A percentile compares a stretch with the other conserved stretches of the same genome.
Evolutionary conservation across 92 coral and sea anemone genomes (phyloP).

Genomic region (Blastomussa wellsi): DNA sequence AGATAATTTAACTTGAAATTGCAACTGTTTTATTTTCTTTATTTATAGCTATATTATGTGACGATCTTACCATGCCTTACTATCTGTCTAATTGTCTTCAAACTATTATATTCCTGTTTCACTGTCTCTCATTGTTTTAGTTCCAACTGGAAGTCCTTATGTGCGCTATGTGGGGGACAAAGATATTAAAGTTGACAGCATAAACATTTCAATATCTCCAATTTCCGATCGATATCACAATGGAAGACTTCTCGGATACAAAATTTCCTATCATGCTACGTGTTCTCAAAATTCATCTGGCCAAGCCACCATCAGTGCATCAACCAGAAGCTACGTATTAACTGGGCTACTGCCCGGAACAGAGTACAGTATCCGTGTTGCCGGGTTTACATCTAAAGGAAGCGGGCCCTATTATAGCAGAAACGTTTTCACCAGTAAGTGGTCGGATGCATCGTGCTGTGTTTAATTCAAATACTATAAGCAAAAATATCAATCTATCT

Average conservation of each 20-base stretch:
- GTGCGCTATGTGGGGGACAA: background rate
- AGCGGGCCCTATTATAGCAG: background rate
- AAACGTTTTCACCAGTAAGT: background rate
- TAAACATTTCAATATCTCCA: background rate
- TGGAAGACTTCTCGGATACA: conserved; percentile 20
- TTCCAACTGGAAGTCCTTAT: conserved; percentile 1
- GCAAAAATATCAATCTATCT: too few relatives aligned
- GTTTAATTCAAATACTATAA: background rate
- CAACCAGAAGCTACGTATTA: background rate
- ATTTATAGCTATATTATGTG: too few relatives aligned
- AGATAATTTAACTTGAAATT: too few relatives aligned
- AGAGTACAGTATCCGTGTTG: background rate
- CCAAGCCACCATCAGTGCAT: conserved; percentile 3
- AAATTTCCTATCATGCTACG: background rate
- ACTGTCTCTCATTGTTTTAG: background rate
- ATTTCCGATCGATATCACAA: conserved; percentile 7
- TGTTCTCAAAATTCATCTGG: background rate
- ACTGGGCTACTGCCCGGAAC: conserved; percentile 7
- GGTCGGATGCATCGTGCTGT: background rate
- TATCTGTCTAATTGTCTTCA: too few relatives aligned
- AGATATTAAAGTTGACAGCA: background rate
- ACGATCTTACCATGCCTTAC: too few relatives aligned
- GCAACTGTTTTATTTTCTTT: too few relatives aligned
- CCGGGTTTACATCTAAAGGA: conserved; percentile 11
- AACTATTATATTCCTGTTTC: too few relatives aligned